phyloP scores from a whole-genome alignment of 2,888 invertebrate species.

The Apodemia hepburni region DNA sequence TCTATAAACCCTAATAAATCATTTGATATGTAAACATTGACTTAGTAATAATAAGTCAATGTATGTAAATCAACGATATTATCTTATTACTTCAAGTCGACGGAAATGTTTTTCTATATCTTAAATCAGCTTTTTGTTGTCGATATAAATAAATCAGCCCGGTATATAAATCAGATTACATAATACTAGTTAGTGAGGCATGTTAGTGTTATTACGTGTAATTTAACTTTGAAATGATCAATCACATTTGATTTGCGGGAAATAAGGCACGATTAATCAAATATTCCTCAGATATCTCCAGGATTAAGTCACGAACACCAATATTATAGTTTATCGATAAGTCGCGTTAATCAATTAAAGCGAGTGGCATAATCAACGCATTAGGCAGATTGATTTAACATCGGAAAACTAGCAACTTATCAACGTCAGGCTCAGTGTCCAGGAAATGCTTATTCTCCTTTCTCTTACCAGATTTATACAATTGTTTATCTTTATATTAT shows the following conservation, averaged over 20 bases:
- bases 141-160: too few relatives aligned
- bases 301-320: slow-evolving; percentile 21
- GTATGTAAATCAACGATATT: background rate
- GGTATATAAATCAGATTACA: background rate
- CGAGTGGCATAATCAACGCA: slow-evolving; percentile 43
- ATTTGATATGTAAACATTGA: too few relatives aligned
- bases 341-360: slow-evolving; percentile 42
- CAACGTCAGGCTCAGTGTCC: slow-evolving; percentile 43
- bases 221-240: slow-evolving; percentile 7
- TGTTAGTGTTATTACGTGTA: background rate
- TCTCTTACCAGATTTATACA: background rate
- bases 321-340: slow-evolving; percentile 31
- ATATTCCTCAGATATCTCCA: slow-evolving; percentile 11
- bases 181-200: background rate
- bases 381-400: slow-evolving; percentile 51
- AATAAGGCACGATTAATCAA: slow-evolving; percentile 6
- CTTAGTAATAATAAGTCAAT: too few relatives aligned
- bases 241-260: slow-evolving; percentile 9
- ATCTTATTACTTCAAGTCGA: background rate
- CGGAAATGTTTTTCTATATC: slow-evolving; percentile 1
- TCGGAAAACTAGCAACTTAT: slow-evolving; percentile 47
- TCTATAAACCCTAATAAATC: slow-evolving; percentile 4
- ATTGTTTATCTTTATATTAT: background rate
- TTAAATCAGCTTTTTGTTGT: background rate
- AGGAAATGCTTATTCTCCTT: slow-evolving; percentile 38